Conservation (phyloP, 2,113 vertebrate species). For the Pomatorhinus ruficollis region DNA sequence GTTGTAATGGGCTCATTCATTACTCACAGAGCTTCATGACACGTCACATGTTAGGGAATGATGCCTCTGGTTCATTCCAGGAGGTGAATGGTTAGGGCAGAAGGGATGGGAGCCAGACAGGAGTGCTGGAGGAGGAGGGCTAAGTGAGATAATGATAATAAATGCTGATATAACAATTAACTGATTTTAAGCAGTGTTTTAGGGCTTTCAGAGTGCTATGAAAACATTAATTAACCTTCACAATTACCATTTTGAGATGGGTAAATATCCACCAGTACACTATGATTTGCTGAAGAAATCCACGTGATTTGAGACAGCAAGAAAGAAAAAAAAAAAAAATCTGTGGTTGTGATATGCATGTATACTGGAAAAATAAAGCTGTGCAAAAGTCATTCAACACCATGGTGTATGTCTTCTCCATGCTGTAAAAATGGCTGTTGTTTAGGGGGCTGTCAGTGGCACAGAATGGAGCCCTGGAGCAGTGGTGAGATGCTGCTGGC, state of each 20-base stretch:
- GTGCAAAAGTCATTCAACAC: neutral
- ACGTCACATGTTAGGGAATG: neutral
- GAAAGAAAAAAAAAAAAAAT: neutral
- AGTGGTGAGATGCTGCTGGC: neutral
- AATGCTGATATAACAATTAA: neutral
- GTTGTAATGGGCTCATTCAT: conserved; percentile 68
- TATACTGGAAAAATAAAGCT: neutral
- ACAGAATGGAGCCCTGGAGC: neutral
- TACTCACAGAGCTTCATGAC: conserved; percentile 49
- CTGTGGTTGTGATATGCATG: too few species aligned
- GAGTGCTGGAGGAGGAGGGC: neutral
- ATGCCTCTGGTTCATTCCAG: neutral
- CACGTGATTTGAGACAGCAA: neutral
- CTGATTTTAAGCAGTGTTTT: neutral
- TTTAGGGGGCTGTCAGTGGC: neutral
- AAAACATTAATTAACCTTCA: neutral
- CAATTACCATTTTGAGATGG: neutral
- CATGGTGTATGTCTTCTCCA: neutral
- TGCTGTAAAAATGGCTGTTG: neutral
- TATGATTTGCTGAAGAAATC: neutral
- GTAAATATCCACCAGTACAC: neutral
- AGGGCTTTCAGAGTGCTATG: neutral
- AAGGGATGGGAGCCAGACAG: neutral
- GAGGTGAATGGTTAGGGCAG: neutral
- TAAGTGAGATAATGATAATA: neutral